A percentile compares a stretch with the other conserved stretches of the same genome.
phyloP scores from a whole-genome alignment of 2,113 vertebrate genomes.

The Vulpes lagopus region DNA sequence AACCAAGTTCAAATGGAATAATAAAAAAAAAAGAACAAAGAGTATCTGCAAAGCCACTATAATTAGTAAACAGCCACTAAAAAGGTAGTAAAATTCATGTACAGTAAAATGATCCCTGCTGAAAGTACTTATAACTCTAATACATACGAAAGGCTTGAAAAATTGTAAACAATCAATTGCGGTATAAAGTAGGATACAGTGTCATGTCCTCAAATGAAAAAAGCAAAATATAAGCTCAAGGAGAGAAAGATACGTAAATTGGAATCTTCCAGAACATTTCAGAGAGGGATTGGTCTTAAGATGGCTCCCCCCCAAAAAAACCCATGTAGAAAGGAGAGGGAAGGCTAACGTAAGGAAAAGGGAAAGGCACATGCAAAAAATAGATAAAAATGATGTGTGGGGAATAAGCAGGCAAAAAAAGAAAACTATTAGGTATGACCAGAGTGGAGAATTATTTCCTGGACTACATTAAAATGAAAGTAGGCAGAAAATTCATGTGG shows the following conservation, averaged over 20 bases:
- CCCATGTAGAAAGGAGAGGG: neutral
- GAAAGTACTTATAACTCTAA: neutral
- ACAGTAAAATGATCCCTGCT: neutral
- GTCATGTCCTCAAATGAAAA: neutral
- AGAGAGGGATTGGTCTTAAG: neutral
- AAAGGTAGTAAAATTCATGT: neutral
- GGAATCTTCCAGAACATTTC: neutral
- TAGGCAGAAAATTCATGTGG: neutral
- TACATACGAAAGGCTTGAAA: neutral
- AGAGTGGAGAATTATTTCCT: neutral
- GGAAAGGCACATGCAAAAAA: neutral
- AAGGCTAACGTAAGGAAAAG: neutral
- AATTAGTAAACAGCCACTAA: neutral
- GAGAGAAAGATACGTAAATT: neutral
- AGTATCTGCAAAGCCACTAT: neutral
- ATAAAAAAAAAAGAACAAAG: neutral
- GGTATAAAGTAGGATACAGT: neutral
- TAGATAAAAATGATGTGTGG: neutral
- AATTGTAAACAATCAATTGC: neutral
- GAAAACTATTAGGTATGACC: neutral
- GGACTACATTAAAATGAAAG: slow-evolving; percentile 46
- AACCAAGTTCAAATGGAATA: slow-evolving; percentile 1
- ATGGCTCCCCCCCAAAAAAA: neutral
- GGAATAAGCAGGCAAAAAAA: neutral
- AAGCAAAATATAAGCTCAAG: neutral